Evolutionary conservation across 2,888 invertebrate species (phyloP).

Genomic region (Xestia c-nigrum): DNA sequence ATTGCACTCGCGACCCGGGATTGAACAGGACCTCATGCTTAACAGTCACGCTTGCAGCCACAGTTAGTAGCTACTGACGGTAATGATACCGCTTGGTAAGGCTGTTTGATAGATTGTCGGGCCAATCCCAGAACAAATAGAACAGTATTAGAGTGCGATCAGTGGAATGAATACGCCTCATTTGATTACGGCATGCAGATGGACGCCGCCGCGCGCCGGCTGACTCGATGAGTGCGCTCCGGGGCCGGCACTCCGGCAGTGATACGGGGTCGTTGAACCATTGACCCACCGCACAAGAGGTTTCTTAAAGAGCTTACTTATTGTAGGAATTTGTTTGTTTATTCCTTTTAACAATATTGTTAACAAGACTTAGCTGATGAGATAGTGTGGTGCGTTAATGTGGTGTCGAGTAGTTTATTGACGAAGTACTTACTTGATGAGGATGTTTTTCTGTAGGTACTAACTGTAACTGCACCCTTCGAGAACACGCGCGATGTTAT

Average conservation of each 20-base stretch:
- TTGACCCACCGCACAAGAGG: background rate
- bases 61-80: too few species aligned
- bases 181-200: background rate
- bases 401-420: background rate
- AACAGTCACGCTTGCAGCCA: too few species aligned
- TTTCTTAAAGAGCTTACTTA: background rate
- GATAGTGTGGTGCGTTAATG: background rate
- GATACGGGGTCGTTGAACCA: constrained; percentile 30
- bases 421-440: background rate
- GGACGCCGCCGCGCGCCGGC: too few species aligned
- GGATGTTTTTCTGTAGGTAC: too few species aligned
- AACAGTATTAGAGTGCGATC: background rate
- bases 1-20: too few species aligned
- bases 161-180: constrained; percentile 4
- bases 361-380: background rate
- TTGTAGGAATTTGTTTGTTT: background rate
- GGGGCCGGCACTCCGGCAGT: background rate
- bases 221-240: constrained; percentile 6
- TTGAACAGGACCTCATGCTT: too few species aligned
- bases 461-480: too few species aligned
- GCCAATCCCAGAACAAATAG: too few species aligned
- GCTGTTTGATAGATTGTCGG: too few species aligned
- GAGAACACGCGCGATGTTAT: too few species aligned
- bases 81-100: too few species aligned
- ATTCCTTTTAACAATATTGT: background rate